Conservation (phyloP, 2,113 vertebrate species). For the Brienomyrus brachyistius region DNA sequence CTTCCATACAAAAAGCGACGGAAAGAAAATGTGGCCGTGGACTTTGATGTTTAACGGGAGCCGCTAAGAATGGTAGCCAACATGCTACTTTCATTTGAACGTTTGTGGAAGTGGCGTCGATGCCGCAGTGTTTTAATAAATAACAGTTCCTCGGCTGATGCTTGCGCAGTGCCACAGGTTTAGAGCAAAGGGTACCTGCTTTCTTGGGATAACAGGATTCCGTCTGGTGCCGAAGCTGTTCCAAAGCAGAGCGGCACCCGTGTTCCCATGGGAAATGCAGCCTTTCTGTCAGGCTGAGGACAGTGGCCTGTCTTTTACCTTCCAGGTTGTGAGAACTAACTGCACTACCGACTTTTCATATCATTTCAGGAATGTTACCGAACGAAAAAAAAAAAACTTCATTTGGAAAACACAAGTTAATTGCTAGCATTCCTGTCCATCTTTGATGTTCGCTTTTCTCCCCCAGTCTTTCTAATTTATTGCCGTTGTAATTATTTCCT, state of each 20-base stretch:
- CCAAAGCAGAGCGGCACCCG: too few relatives aligned
- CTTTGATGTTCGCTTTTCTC: constrained; percentile 50
- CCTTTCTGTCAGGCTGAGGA: background rate
- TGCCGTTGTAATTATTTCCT: constrained; percentile 59
- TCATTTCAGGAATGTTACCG: constrained; percentile 52
- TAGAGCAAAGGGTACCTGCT: background rate
- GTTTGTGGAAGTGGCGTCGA: background rate
- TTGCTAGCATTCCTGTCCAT: constrained; percentile 43
- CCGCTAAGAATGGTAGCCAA: background rate
- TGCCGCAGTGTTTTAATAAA: background rate
- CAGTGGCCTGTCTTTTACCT: background rate
- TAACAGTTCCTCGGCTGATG: background rate
- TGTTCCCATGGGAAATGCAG: background rate
- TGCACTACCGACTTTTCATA: constrained; percentile 24
- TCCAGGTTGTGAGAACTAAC: background rate
- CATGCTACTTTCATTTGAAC: constrained; percentile 2
- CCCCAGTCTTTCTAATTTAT: constrained; percentile 51
- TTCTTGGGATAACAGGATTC: background rate
- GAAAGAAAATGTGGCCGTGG: background rate
- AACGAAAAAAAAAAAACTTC: constrained; percentile 43
- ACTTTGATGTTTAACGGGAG: background rate
- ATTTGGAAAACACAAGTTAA: constrained; percentile 56
- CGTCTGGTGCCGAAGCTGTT: background rate
- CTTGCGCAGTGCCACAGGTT: background rate
- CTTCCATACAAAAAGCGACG: background rate